These are phyloP conservation scores for Heliconius melpomene DNA, from an alignment of 1,140 invertebrate species.

Conservation along the genomic window DNA sequence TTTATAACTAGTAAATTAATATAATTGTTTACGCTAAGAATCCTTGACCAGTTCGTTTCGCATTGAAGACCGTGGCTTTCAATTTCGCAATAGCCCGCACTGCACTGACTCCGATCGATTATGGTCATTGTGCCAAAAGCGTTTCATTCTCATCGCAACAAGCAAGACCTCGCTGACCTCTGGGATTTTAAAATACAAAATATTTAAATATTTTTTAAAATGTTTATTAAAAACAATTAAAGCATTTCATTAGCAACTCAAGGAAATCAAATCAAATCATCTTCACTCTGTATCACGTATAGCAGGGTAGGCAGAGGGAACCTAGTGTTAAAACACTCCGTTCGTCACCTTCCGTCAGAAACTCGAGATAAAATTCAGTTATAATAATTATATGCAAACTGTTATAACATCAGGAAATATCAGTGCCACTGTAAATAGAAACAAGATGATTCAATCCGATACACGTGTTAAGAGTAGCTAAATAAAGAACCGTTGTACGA, in stretches of 20 bases:
- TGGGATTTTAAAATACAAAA: background rate
- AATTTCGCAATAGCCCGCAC: conserved; percentile 67
- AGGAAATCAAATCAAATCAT: too few species aligned
- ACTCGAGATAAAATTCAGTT: background rate
- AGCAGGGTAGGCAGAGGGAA: too few species aligned
- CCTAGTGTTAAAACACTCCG: too few species aligned
- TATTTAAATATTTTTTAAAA: background rate
- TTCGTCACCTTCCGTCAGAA: background rate
- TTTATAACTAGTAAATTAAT: conserved; percentile 2
- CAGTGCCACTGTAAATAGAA: conserved; percentile 53
- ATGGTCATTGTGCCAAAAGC: conserved; percentile 69
- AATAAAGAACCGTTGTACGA: conserved; percentile 73
- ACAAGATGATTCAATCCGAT: conserved; percentile 69
- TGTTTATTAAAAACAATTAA: background rate
- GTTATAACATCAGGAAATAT: conserved; percentile 60
- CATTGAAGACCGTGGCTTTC: conserved; percentile 59
- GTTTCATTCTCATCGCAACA: conserved; percentile 51
- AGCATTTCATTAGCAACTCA: background rate
- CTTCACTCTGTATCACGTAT: too few species aligned
- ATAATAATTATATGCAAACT: conserved; percentile 31
- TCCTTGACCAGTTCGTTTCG: conserved; percentile 72
- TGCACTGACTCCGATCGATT: conserved; percentile 66
- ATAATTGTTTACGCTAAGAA: conserved; percentile 37
- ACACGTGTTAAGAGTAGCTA: conserved; percentile 68
- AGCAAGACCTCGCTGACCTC: conserved; percentile 25